These are phyloP conservation scores for Gouania willdenowi DNA, from an alignment of 2,797 vertebrate species.

Conservation along the genomic window DNA sequence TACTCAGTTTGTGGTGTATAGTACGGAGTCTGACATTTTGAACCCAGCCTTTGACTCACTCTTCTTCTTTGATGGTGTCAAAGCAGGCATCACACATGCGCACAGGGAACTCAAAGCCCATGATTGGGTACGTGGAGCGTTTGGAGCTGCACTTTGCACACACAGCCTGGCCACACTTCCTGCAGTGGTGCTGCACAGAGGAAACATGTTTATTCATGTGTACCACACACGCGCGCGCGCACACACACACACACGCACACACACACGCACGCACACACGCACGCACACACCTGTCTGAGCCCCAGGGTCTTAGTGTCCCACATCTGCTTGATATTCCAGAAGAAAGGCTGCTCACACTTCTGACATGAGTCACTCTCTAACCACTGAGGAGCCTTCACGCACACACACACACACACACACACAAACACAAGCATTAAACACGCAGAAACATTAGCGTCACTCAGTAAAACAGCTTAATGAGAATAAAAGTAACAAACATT, in stretches of 20 bases:
- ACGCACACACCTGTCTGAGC: constrained; percentile 83
- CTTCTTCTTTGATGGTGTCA: constrained; percentile 92
- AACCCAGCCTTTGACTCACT: constrained; percentile 79
- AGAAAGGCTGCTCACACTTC: constrained; percentile 97
- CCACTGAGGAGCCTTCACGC: constrained; percentile 93
- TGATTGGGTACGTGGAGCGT: constrained; percentile 89
- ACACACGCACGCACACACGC: not conserved
- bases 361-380: constrained; percentile 98
- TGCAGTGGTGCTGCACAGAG: constrained; percentile 88
- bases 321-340: constrained; percentile 99
- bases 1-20: no score
- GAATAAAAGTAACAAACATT: no score
- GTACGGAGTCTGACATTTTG: no score
- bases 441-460: not conserved
- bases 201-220: not conserved
- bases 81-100: constrained; percentile 93
- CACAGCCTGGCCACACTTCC: constrained; percentile 93
- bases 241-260: not conserved
- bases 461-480: no score
- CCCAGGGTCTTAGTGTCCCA: constrained; percentile 94
- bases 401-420: not conserved
- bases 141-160: constrained; percentile 96
- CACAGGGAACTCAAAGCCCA: constrained; percentile 98
- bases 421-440: not conserved
- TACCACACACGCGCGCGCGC: no score